Conservation (phyloP, 1,140 invertebrate genomes). For the Arctopsyche grandis region DNA sequence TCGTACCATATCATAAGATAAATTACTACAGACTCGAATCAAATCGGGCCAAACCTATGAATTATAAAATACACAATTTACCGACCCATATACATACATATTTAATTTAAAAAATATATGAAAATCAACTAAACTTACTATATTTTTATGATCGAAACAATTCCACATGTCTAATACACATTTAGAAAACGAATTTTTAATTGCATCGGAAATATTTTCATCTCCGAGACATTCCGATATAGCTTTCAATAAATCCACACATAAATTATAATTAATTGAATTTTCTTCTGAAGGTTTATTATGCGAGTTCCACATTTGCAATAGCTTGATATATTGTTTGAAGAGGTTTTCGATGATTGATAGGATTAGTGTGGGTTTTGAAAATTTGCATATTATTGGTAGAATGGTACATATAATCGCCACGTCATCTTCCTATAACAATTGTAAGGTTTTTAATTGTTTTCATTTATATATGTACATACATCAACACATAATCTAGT, state of each 20-base stretch:
- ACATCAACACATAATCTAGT: no score
- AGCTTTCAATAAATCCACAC: neutral
- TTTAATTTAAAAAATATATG: neutral
- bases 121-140: conserved; percentile 3
- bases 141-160: neutral
- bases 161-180: conserved; percentile 11
- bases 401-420: neutral
- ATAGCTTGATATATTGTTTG: no score
- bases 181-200: neutral
- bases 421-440: neutral
- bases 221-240: neutral
- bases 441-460: neutral
- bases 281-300: no score
- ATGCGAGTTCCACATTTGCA: no score
- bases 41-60: neutral
- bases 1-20: conserved; percentile 4
- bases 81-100: neutral
- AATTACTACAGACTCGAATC: neutral
- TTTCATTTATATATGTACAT: no score
- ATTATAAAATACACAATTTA: conserved; percentile 5
- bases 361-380: neutral
- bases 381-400: neutral
- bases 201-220: neutral
- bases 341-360: neutral
- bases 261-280: no score